phyloP scores from a whole-genome alignment of 2,113 vertebrate genomes.

The Zapus hudsonius region DNA sequence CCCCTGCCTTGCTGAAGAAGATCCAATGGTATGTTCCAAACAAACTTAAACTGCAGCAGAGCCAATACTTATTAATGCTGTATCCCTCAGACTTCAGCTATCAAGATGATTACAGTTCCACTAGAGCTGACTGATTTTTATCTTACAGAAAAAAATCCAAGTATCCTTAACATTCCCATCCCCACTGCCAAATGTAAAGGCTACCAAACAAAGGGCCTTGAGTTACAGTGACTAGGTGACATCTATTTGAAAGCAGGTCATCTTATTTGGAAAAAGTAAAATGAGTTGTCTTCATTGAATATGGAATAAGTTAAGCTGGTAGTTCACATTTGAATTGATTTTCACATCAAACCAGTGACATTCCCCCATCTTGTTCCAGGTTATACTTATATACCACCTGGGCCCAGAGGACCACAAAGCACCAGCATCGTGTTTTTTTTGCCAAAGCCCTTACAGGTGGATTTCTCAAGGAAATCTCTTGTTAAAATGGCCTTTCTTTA shows the following conservation, averaged over 20 bases:
- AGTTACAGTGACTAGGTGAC: not conserved
- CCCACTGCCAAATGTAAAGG: not conserved
- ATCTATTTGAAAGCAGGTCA: not conserved
- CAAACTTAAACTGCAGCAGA: not conserved
- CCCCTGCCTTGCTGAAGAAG: not conserved
- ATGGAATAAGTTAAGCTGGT: too few species aligned
- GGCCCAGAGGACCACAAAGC: not conserved
- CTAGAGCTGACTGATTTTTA: not conserved
- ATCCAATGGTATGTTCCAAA: not conserved
- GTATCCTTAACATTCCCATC: not conserved
- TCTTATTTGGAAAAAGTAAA: not conserved
- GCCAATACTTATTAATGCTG: not conserved
- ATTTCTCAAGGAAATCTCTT: conserved; percentile 32
- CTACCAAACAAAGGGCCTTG: not conserved
- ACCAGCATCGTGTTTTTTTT: not conserved
- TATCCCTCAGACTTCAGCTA: not conserved
- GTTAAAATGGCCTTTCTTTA: not conserved
- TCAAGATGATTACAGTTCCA: conserved; percentile 3
- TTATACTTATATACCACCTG: not conserved
- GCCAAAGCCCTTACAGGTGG: not conserved
- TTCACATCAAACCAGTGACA: not conserved
- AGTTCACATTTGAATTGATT: not conserved
- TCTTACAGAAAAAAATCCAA: not conserved
- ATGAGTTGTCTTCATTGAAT: not conserved
- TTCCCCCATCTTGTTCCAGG: not conserved